Evolutionary conservation across 2,113 vertebrate species (phyloP), one percentile per base, ranked within the genome.

Genomic region (Motacilla alba): DNA sequence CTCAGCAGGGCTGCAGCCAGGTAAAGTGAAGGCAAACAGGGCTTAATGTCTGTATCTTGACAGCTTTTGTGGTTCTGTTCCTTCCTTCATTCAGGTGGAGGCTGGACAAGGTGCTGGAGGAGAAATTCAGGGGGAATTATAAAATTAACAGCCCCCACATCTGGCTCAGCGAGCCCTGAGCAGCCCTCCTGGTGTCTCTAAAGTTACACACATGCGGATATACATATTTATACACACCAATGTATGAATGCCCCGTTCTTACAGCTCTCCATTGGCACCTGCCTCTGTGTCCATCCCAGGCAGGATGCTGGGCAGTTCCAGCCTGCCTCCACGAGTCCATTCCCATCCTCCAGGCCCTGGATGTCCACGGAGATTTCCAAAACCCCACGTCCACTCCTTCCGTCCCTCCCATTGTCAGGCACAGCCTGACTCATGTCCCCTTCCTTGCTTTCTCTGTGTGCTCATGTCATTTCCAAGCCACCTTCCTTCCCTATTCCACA

Each of bases 401-500:
- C 2, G 10, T 69, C 53, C 28, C 66, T 88, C 37, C 68, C 83
- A 90, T 93, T 87, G 83, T 95, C 56, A 90, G 64, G 69, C 88
- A 27, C 64, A 46, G 90, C 59, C 78, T 94, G 95, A 95, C 92
- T 94, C 93, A 96, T 2, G 50, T 94, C 80, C 88, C 69, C 41
- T 96, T 97, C 94, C 94, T 97, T 49, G 35, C 81, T 92, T 84
- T 69, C 92, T 82, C 31, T 43, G 72, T 27, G 72, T 8, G 68
- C 55, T 77, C 44, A 10, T 53, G 44, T 68, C 5, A 58, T 89
- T 90, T 87, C 80, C 49, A 70, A 86, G 58, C 19, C 15, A 6
- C 76, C 47, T 93, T 93, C 94, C 96, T 96, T 94, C 94, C 94
- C 86, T 23, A 0, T 8, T 87, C 89, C 94, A 92, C 94, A 78